Evolutionary conservation across 2,888 invertebrate species (phyloP).

Genomic region (Cosmorhoe ocellata): DNA sequence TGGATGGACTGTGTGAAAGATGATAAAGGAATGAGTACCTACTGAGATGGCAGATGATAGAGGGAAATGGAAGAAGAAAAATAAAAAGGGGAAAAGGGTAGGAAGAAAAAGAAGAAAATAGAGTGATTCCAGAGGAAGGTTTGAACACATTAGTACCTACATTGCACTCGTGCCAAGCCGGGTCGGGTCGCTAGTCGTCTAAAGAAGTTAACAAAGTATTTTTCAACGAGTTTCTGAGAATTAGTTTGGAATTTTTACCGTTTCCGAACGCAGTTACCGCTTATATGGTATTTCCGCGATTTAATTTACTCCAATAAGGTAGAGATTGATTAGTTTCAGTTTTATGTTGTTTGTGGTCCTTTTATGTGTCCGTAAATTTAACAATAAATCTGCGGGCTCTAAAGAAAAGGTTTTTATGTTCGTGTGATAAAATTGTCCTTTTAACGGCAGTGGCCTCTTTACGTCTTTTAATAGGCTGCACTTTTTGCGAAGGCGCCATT

Average conservation of each 20-base stretch:
- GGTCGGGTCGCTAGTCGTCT: no score
- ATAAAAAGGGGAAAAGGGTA: no score
- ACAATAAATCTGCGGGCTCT: slow-evolving; percentile 30
- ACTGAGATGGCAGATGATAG: no score
- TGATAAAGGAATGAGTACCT: no score
- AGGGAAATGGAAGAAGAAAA: no score
- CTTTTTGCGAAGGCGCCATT: slow-evolving; percentile 23
- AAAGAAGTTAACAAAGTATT: slow-evolving; percentile 37
- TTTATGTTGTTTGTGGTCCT: slow-evolving; percentile 28
- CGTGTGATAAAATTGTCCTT: slow-evolving; percentile 36
- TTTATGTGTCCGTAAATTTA: slow-evolving; percentile 31
- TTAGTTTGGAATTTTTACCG: slow-evolving; percentile 58
- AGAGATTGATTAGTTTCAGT: slow-evolving; percentile 34
- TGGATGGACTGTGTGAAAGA: no score
- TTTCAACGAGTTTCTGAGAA: slow-evolving; percentile 29
- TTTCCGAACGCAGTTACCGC: slow-evolving; percentile 54
- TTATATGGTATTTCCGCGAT: slow-evolving; percentile 49
- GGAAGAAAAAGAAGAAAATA: no score
- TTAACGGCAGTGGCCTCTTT: slow-evolving; percentile 32
- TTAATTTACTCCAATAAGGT: slow-evolving; percentile 29
- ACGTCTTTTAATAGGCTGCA: slow-evolving; percentile 25
- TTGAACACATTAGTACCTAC: no score
- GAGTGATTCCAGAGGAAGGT: no score
- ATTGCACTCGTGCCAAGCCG: no score
- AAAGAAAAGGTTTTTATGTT: slow-evolving; percentile 29